Evolutionary conservation across 2,113 vertebrate species (phyloP).

Genomic region (Toxotes jaculatrix): DNA sequence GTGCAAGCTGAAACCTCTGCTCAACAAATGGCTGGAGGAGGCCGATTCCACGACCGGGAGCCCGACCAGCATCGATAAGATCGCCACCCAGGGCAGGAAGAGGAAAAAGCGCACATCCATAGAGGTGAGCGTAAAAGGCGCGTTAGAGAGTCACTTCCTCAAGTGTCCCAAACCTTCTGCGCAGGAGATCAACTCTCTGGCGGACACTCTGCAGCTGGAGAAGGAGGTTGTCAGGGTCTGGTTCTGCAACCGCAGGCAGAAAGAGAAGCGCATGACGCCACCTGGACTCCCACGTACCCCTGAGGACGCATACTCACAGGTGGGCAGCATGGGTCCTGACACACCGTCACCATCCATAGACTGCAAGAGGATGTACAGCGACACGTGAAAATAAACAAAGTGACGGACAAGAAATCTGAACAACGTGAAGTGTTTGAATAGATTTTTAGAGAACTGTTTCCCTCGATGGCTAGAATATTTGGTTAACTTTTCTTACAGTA

Average conservation of each 20-base stretch:
- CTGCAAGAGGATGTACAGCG: slow-evolving; percentile 97
- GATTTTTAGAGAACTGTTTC: slow-evolving; percentile 40
- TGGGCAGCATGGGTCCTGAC: slow-evolving; percentile 95
- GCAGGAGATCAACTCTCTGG: slow-evolving; percentile 94
- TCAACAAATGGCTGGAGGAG: slow-evolving; percentile 96
- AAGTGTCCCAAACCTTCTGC: slow-evolving; percentile 98
- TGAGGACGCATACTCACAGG: slow-evolving; percentile 96
- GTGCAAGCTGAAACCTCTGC: slow-evolving; percentile 90
- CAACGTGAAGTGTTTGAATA: slow-evolving; percentile 6
- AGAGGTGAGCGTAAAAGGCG: slow-evolving; percentile 95
- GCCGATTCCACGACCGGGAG: slow-evolving; percentile 93
- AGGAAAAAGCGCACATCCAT: slow-evolving; percentile 96
- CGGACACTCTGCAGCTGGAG: slow-evolving; percentile 92
- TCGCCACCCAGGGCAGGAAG: slow-evolving; percentile 93
- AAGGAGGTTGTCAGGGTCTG: slow-evolving; percentile 97
- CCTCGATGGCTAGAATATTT: background rate
- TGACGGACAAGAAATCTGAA: background rate
- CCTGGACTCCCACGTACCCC: slow-evolving; percentile 95
- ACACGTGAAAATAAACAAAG: slow-evolving; percentile 80
- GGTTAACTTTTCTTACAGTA: slow-evolving; percentile 36
- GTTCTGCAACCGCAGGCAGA: slow-evolving; percentile 99
- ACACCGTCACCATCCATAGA: slow-evolving; percentile 95
- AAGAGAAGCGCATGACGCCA: slow-evolving; percentile 98
- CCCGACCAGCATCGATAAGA: slow-evolving; percentile 94
- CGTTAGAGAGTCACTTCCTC: slow-evolving; percentile 95